Conservation (phyloP, 92 coral and sea anemone species). For the Zoanthus gigantus region DNA sequence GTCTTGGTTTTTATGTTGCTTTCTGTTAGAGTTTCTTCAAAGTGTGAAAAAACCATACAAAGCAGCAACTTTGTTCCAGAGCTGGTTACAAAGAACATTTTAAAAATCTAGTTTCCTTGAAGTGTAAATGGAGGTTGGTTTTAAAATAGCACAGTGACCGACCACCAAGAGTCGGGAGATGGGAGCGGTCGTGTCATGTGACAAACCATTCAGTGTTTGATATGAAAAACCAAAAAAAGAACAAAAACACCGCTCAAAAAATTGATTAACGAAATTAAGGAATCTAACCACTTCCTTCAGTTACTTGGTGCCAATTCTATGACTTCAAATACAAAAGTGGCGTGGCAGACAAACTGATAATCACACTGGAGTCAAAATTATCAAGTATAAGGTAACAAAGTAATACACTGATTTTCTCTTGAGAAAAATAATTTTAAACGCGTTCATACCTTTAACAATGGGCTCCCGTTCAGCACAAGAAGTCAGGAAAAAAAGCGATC, state of each 20-base stretch:
- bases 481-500: background rate
- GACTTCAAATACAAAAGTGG: background rate
- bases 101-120: background rate
- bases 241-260: conserved; percentile 12
- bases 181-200: conserved; percentile 20
- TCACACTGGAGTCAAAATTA: background rate
- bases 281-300: conserved; percentile 28
- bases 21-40: background rate
- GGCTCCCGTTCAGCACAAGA: background rate
- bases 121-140: background rate
- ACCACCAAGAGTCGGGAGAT: background rate
- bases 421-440: background rate
- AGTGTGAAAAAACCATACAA: background rate
- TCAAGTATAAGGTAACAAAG: background rate
- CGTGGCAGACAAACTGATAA: background rate
- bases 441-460: background rate
- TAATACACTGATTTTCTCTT: background rate
- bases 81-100: background rate
- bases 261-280: background rate
- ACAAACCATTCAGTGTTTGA: background rate
- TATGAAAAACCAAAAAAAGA: background rate
- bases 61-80: background rate
- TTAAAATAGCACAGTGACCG: conserved; percentile 8
- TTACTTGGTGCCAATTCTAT: background rate
- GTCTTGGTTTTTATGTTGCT: background rate